A percentile compares a stretch with the other conserved stretches of the same genome.
Evolutionary conservation across 2,113 vertebrate species (phyloP).

Genomic region (Mesitornis unicolor): DNA sequence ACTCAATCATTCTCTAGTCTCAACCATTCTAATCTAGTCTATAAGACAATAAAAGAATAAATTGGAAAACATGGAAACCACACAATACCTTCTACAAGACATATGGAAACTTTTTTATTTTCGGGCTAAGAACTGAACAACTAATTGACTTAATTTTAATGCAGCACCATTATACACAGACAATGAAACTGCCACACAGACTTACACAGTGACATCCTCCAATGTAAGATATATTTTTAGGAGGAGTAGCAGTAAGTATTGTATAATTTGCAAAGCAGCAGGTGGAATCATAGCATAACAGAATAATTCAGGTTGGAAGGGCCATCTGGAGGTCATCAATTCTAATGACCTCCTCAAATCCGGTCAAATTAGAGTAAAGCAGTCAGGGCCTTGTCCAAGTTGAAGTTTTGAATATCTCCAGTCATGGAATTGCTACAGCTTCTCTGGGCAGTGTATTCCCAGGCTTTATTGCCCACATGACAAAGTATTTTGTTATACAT

Average conservation of each 20-base stretch:
- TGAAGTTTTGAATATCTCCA: not conserved
- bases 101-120: not conserved
- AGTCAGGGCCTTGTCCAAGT: not conserved
- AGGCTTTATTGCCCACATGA: fast-evolving
- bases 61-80: not conserved
- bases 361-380: not conserved
- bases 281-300: not conserved
- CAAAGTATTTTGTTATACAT: not conserved
- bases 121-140: not conserved
- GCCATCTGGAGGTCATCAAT: fast-evolving
- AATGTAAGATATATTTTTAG: fast-evolving
- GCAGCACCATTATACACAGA: not conserved
- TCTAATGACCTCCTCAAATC: not conserved
- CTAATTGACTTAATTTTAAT: not conserved
- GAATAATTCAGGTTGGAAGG: not conserved
- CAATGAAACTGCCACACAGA: not conserved
- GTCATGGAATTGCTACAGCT: not conserved
- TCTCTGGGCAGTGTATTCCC: not conserved
- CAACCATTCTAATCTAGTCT: too few relatives aligned
- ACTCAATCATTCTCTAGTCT: slow-evolving; percentile 4
- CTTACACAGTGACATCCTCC: not conserved
- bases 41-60: not conserved
- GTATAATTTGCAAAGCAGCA: not conserved
- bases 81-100: not conserved
- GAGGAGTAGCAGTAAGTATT: fast-evolving